Evolutionary conservation across 2,888 invertebrate genomes (phyloP).

Genomic region (Chironomus tentans): DNA sequence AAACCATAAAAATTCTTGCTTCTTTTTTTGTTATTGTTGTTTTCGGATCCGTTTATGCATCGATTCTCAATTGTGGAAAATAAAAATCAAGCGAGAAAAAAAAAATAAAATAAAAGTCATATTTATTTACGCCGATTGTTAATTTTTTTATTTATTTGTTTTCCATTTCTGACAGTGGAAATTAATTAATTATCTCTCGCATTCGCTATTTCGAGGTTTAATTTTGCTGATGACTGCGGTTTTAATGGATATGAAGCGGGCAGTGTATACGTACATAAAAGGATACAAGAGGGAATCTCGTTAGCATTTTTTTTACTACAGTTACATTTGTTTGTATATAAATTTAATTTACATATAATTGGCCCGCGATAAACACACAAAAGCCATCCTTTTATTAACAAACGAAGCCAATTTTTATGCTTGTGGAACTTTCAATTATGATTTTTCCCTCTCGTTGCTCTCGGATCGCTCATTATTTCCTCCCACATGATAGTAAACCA

Average conservation of each 20-base stretch:
- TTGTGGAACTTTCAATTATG: neutral
- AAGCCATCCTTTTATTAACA: neutral
- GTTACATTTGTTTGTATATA: neutral
- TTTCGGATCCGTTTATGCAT: no score
- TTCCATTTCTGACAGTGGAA: neutral
- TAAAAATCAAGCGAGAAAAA: neutral
- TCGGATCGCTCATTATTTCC: no score
- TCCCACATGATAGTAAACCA: no score
- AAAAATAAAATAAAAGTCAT: neutral
- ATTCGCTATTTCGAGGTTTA: slow-evolving; percentile 13
- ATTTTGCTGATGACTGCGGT: slow-evolving; percentile 11
- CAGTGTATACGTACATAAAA: neutral
- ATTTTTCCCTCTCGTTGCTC: no score
- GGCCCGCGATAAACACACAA: neutral
- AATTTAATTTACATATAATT: slow-evolving; percentile 26
- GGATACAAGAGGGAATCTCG: neutral
- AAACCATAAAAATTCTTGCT: no score
- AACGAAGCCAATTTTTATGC: neutral
- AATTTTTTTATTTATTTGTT: slow-evolving; percentile 13
- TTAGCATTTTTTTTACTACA: neutral
- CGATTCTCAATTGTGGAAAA: no score
- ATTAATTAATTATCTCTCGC: slow-evolving; percentile 24
- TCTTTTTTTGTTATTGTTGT: no score
- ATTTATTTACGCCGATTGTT: neutral
- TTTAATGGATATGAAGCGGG: neutral